Evolutionary conservation across 2,888 invertebrate genomes (phyloP).

Genomic region (Petrolisthes cinctipes): DNA sequence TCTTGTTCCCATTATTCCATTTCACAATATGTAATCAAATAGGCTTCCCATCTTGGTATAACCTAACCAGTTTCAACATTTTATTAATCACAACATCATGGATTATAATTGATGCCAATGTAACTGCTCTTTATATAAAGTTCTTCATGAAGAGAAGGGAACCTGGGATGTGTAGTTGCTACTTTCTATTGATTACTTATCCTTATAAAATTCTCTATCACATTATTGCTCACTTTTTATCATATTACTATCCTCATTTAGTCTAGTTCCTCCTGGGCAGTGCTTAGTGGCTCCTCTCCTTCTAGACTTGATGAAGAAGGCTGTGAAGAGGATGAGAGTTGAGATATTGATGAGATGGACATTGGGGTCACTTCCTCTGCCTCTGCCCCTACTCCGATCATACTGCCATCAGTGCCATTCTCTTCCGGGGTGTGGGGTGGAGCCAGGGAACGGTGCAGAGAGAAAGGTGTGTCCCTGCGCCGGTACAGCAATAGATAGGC

Average conservation of each 20-base stretch:
- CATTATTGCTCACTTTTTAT: neutral
- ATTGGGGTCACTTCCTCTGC: constrained; percentile 59
- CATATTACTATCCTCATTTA: constrained; percentile 6
- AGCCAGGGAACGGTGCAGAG: constrained; percentile 35
- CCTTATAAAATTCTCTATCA: neutral
- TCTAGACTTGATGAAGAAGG: constrained; percentile 61
- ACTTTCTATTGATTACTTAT: neutral
- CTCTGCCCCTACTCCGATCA: constrained; percentile 10
- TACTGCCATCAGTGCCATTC: constrained; percentile 1
- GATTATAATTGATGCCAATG: too few relatives aligned
- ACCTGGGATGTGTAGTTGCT: too few relatives aligned
- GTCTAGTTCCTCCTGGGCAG: constrained; percentile 64
- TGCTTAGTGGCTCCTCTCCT: constrained; percentile 59
- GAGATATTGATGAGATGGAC: constrained; percentile 60
- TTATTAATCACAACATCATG: too few relatives aligned
- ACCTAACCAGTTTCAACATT: too few relatives aligned
- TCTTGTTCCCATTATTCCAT: too few relatives aligned
- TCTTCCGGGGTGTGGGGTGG: constrained; percentile 40
- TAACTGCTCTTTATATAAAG: neutral
- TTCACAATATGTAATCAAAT: too few relatives aligned
- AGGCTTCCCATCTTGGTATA: too few relatives aligned
- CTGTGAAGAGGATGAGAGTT: constrained; percentile 58
- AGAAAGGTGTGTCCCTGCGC: constrained; percentile 65
- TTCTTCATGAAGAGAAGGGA: neutral
- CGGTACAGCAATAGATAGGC: constrained; percentile 70